Conservation (phyloP, 2,113 vertebrate species). For the Paramisgurnus dabryanus region DNA sequence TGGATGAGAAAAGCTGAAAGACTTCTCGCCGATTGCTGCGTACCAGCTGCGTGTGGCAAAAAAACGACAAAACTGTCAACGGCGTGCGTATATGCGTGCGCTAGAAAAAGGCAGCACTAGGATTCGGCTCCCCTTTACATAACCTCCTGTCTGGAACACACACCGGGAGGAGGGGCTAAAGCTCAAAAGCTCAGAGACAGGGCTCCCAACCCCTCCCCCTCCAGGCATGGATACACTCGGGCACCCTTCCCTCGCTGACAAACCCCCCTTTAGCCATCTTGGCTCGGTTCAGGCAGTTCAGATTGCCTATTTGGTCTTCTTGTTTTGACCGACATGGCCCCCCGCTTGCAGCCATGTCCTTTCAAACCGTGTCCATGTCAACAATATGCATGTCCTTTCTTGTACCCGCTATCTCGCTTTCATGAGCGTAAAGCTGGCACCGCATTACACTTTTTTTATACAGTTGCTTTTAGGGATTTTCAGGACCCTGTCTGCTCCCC, state of each 20-base stretch:
- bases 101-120: constrained; percentile 45
- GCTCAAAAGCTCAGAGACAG: constrained; percentile 57
- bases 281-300: constrained; percentile 7
- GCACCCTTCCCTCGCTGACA: background rate
- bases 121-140: constrained; percentile 76
- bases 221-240: background rate
- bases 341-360: constrained; percentile 3
- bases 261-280: constrained; percentile 3
- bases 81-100: constrained; percentile 44
- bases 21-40: constrained; percentile 2
- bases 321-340: constrained; percentile 26
- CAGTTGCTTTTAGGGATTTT: background rate
- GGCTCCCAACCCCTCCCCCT: constrained; percentile 52
- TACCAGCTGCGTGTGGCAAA: background rate
- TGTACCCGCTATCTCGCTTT: background rate
- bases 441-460: constrained; percentile 3
- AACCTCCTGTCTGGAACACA: constrained; percentile 66
- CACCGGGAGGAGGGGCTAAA: constrained; percentile 66
- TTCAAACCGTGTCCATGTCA: constrained; percentile 43
- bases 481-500: background rate
- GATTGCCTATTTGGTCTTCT: constrained; percentile 28
- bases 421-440: background rate
- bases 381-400: constrained; percentile 35
- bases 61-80: constrained; percentile 38
- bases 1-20: background rate